Evolutionary conservation across 2,888 invertebrate genomes (phyloP).

Genomic region (Drosophila kambysellisi): DNA sequence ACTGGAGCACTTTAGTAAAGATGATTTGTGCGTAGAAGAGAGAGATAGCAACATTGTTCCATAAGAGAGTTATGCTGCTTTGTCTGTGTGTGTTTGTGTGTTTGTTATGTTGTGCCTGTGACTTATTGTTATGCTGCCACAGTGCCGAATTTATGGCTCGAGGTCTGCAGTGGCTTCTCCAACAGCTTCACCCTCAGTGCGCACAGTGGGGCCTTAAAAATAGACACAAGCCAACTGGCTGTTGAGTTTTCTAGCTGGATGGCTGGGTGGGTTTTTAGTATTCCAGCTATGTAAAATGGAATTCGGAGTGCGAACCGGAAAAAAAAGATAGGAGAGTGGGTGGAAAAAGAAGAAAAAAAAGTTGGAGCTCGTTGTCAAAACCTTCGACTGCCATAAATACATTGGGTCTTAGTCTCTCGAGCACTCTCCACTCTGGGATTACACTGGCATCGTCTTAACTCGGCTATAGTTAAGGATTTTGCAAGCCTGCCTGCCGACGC

Average conservation of each 20-base stretch:
- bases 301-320: conserved; percentile 32
- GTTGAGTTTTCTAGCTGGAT: conserved; percentile 1
- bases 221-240: conserved; percentile 52
- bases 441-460: conserved; percentile 72
- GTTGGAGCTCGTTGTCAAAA: conserved; percentile 50
- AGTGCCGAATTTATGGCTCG: conserved; percentile 77
- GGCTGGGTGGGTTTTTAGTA: background rate
- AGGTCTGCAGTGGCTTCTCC: conserved; percentile 55
- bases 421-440: conserved; percentile 72
- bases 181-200: conserved; percentile 13
- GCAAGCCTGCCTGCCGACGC: conserved; percentile 16
- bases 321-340: background rate
- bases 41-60: background rate
- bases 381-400: conserved; percentile 69
- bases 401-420: conserved; percentile 73
- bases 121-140: conserved; percentile 81
- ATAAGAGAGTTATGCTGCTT: conserved; percentile 18
- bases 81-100: conserved; percentile 27
- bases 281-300: conserved; percentile 54
- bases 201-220: conserved; percentile 63
- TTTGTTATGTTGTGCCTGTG: conserved; percentile 43
- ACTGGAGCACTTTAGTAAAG: background rate
- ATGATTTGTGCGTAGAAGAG: conserved; percentile 9
- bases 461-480: conserved; percentile 71
- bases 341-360: background rate